Base-by-base conservation (phyloP, 2,888 invertebrate species). In the Cephonodes hylas region DNA sequence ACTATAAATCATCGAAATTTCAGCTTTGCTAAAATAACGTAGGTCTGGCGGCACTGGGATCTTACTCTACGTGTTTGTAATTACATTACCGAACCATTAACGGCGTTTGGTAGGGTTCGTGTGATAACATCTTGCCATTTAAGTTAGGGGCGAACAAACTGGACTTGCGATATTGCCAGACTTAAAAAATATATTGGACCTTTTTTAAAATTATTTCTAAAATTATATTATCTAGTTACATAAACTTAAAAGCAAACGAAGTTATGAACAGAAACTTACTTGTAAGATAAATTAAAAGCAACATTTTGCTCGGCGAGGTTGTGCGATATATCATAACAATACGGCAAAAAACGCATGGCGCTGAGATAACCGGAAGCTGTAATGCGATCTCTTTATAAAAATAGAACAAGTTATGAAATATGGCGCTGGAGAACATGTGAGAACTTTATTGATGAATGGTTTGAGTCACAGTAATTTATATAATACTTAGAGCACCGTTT, bases 291-390 rank as follows among this genome's bases (percentile, higher is more conserved):
- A 53, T 53, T 53, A 27, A 53, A 18, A 10, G 10, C 53, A 31
- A 18, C 53, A 18, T 53, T 53, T 53, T 53, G 53, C 18, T 8
- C 53, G 27, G 18, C 53, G 18, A 53, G 31, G 27, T 31, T 2
- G 31, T 27, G 18, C 53, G 10, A 53, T 53, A 53, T 53, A 53
- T 53, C 53, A 53, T 53, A 53, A 53, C 53, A 53, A 53, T 53
- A 53, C 31, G 18, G 53, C 53, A 53, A 53, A 53, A n/a, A 53
- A 53, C 53, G 4, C 53, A n/a, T 7, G 18, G 18, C n/a, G 53
- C 31, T 8, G 31, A 31, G 53, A 53, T 31, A 53, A 31, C 53
- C 53, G 53, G 53, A 53, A 53, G 53, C 5, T 31, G 53, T 53
- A 53, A 53, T 18, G 31, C 53, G 53, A 53, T 53, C 53, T 53